Evolutionary conservation across 1,140 invertebrate species (phyloP).

Genomic region (Heliconius eleuchia): DNA sequence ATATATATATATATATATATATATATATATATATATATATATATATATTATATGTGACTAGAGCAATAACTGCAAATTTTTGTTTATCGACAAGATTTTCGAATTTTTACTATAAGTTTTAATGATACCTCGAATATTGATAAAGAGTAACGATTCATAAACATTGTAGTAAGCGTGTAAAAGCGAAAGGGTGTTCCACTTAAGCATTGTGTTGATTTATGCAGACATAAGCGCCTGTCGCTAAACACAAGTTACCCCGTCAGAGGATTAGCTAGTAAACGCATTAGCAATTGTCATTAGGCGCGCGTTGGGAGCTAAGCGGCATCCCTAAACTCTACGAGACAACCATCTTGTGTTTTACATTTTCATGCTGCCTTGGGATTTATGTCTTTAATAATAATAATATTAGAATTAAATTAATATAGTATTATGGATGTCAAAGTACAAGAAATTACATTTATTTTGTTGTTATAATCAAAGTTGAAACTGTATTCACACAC

Average conservation of each 20-base stretch:
- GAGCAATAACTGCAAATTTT: too few species aligned
- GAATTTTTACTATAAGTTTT: background rate
- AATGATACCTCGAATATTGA: background rate
- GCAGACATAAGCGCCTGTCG: slow-evolving; percentile 9
- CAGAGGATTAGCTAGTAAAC: slow-evolving; percentile 1
- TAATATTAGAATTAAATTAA: background rate
- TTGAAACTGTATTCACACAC: too few species aligned
- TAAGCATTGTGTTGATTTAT: slow-evolving; percentile 5
- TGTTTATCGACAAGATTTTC: background rate
- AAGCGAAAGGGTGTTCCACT: background rate
- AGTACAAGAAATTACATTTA: too few species aligned
- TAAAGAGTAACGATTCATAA: background rate
- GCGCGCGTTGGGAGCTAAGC: background rate
- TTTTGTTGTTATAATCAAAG: too few species aligned
- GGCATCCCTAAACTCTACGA: background rate
- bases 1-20: too few species aligned
- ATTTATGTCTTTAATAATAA: background rate
- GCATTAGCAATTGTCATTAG: slow-evolving; percentile 15
- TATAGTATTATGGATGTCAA: background rate
- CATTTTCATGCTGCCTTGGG: background rate
- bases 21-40: too few species aligned
- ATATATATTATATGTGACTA: too few species aligned
- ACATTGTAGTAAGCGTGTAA: background rate
- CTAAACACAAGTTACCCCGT: slow-evolving; percentile 3
- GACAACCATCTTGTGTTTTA: background rate